Evolutionary conservation across 2,113 vertebrate species (phyloP).

Genomic region (Zosterops hypoxanthus): DNA sequence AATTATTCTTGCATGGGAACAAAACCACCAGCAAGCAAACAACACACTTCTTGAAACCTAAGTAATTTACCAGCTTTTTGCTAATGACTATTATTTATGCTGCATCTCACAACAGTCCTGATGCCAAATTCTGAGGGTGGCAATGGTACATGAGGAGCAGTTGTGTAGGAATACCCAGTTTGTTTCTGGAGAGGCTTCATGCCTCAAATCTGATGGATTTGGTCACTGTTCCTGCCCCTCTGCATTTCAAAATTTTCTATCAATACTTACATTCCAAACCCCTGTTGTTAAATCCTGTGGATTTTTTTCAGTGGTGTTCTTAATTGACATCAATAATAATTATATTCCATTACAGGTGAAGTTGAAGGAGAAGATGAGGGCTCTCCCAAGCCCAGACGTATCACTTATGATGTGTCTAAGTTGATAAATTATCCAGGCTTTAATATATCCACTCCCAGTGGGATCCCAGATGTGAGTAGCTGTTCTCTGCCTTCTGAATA

Average conservation of each 20-base stretch:
- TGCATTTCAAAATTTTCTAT: neutral
- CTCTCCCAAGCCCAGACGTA: slow-evolving; percentile 38
- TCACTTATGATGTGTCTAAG: slow-evolving; percentile 91
- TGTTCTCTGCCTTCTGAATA: neutral
- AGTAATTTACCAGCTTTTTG: neutral
- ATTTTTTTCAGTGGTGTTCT: neutral
- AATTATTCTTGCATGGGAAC: neutral
- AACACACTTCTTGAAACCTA: neutral
- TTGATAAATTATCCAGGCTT: slow-evolving; percentile 95
- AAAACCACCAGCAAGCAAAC: neutral
- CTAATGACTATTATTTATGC: neutral
- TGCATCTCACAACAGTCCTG: neutral
- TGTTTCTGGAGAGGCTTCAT: neutral
- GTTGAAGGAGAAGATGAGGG: slow-evolving; percentile 67
- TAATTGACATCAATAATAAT: neutral
- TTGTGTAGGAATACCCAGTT: neutral
- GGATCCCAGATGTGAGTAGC: slow-evolving; percentile 88
- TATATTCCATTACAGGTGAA: slow-evolving; percentile 59
- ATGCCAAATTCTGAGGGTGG: neutral
- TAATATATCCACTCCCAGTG: slow-evolving; percentile 83
- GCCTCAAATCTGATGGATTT: neutral
- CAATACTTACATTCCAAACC: neutral
- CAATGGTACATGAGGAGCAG: neutral
- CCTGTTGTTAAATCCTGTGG: neutral
- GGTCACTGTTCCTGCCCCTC: neutral